Percentiles rank a stretch among this genome's conserved stretches.
phyloP scores from a whole-genome alignment of 23 tunicate species.

The Botrylloides violaceus region DNA sequence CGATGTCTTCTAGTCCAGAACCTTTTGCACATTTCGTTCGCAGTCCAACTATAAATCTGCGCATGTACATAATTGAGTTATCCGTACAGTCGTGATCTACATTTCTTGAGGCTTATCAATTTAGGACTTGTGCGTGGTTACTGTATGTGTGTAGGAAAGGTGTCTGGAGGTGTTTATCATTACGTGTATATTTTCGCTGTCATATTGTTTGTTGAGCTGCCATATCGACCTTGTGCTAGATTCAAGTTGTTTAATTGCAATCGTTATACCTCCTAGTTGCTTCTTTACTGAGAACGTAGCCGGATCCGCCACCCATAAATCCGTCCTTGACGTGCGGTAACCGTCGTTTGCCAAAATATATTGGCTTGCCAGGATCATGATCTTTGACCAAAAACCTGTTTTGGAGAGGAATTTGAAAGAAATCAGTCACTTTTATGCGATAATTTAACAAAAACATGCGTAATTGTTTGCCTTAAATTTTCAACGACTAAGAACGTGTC shows the following conservation, averaged over 20 bases:
- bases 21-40: slow-evolving; percentile 21
- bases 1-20: slow-evolving; percentile 34
- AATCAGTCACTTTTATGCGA: neutral
- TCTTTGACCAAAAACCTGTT: slow-evolving; percentile 50
- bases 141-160: too few species aligned
- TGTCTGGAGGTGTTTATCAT: too few species aligned
- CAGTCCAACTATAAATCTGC: slow-evolving; percentile 27
- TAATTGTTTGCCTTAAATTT: slow-evolving; percentile 42
- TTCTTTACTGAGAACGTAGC: slow-evolving; percentile 61
- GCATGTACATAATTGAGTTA: too few species aligned
- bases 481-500: slow-evolving; percentile 59
- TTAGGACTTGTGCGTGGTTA: too few species aligned
- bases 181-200: too few species aligned
- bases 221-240: too few species aligned
- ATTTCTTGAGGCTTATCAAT: too few species aligned
- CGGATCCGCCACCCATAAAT: slow-evolving; percentile 83
- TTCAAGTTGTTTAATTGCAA: too few species aligned
- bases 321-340: slow-evolving; percentile 28
- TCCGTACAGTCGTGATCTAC: too few species aligned
- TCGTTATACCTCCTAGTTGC: slow-evolving; percentile 41
- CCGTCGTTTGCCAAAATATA: slow-evolving; percentile 56
- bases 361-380: slow-evolving; percentile 23
- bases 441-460: neutral
- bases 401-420: neutral
- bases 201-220: too few species aligned